phyloP scores from a whole-genome alignment of 2,797 vertebrate genomes.

The Pogoniulus pusillus region DNA sequence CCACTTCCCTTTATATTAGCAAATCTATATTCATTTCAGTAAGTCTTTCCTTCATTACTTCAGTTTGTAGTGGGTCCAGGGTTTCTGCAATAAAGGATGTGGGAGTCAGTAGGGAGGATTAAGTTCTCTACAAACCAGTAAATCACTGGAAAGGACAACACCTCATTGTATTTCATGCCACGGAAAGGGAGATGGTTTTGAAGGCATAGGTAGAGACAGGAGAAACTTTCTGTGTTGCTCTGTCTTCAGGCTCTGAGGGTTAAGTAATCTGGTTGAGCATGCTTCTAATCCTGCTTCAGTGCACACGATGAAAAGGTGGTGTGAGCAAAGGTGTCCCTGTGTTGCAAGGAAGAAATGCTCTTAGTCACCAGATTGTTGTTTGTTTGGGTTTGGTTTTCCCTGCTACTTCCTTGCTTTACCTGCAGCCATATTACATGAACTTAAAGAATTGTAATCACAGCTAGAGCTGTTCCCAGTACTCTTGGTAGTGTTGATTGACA shows the following conservation, averaged over 20 bases:
- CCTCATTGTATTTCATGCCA: constrained; percentile 22
- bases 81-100: background rate
- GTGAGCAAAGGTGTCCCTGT: background rate
- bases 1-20: background rate
- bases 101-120: background rate
- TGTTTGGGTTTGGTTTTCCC: background rate
- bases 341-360: background rate
- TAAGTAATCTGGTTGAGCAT: background rate
- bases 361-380: background rate
- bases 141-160: constrained; percentile 27
- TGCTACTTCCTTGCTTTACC: background rate
- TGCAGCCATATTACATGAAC: background rate
- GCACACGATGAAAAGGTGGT: background rate
- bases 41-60: background rate
- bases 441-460: background rate
- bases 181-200: background rate
- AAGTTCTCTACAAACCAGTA: constrained; percentile 43
- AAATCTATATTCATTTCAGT: background rate
- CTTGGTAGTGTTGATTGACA: too few relatives aligned
- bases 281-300: background rate
- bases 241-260: background rate
- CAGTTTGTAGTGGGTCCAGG: background rate
- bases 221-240: background rate
- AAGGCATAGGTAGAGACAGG: background rate
- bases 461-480: background rate